Conservation (phyloP, 2,797 vertebrate genomes). For the Ibycter americanus region DNA sequence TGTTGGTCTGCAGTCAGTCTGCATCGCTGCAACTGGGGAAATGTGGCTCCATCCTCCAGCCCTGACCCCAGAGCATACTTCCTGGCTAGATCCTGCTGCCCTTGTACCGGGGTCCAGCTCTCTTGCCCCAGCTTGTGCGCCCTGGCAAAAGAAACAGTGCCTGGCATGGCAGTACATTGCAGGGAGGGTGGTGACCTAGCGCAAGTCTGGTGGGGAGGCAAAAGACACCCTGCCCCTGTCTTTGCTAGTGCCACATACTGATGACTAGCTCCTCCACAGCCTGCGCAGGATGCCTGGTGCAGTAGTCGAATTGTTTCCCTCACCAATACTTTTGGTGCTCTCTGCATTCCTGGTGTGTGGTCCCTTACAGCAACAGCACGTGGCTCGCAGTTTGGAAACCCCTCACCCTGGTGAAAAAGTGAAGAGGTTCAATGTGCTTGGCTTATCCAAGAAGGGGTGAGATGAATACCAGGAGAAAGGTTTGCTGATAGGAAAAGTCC, state of each 20-base stretch:
- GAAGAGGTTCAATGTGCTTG: neutral
- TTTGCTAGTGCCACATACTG: neutral
- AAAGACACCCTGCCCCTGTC: neutral
- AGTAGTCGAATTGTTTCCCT: neutral
- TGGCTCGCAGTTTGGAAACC: neutral
- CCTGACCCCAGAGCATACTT: neutral
- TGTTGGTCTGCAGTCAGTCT: conserved; percentile 27
- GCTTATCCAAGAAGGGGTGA: neutral
- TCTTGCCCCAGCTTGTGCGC: neutral
- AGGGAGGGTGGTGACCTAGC: neutral
- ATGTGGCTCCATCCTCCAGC: neutral
- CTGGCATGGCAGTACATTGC: neutral
- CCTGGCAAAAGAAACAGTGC: neutral
- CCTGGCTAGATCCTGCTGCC: neutral
- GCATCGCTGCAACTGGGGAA: neutral
- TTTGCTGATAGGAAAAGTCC: neutral
- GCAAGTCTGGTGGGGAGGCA: neutral
- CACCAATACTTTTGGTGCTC: neutral
- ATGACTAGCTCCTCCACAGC: neutral
- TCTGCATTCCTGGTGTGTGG: neutral
- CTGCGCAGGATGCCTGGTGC: accelerated
- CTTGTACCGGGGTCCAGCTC: neutral
- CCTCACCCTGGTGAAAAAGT: neutral
- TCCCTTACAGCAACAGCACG: neutral
- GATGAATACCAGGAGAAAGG: neutral